Conservation (phyloP, 1,140 invertebrate species). For the Vanessa tameamea region DNA sequence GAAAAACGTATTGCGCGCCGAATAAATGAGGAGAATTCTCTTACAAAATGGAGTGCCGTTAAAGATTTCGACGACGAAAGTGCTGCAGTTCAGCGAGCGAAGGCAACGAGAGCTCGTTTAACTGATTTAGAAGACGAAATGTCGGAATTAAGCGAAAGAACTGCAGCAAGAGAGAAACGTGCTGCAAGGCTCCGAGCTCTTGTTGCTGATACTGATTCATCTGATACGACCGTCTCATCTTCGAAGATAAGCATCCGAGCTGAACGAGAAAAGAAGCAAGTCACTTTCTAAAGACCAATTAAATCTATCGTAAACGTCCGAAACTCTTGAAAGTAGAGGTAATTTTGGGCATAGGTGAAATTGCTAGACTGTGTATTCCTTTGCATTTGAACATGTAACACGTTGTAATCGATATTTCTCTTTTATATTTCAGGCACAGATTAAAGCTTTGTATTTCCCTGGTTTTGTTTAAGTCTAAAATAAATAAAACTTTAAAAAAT, state of each 20-base stretch:
- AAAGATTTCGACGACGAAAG: constrained; percentile 67
- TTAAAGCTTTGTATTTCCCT: constrained; percentile 62
- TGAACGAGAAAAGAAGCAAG: constrained; percentile 76
- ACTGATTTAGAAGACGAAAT: constrained; percentile 84
- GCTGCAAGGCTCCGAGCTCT: constrained; percentile 81
- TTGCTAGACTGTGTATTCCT: constrained; percentile 60
- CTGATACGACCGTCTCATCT: constrained; percentile 57
- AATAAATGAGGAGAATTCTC: constrained; percentile 67
- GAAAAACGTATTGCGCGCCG: constrained; percentile 77
- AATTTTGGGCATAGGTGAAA: constrained; percentile 57
- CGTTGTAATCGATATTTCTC: constrained; percentile 61
- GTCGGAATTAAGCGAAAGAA: constrained; percentile 80
- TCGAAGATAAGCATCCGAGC: constrained; percentile 66
- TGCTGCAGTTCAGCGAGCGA: constrained; percentile 65
- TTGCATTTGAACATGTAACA: constrained; percentile 68
- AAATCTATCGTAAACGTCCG: constrained; percentile 6
- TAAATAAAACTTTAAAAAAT: constrained; percentile 44
- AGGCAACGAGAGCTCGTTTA: constrained; percentile 78
- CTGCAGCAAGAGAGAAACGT: constrained; percentile 81
- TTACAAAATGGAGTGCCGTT: constrained; percentile 81
- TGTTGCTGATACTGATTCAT: constrained; percentile 77
- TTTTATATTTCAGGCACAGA: constrained; percentile 71
- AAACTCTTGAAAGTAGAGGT: constrained; percentile 34
- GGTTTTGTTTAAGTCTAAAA: constrained; percentile 59
- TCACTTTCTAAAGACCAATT: constrained; percentile 64